Base-by-base conservation (phyloP, 2,797 vertebrate genomes). In the Phrynocephalus guinanensis region DNA sequence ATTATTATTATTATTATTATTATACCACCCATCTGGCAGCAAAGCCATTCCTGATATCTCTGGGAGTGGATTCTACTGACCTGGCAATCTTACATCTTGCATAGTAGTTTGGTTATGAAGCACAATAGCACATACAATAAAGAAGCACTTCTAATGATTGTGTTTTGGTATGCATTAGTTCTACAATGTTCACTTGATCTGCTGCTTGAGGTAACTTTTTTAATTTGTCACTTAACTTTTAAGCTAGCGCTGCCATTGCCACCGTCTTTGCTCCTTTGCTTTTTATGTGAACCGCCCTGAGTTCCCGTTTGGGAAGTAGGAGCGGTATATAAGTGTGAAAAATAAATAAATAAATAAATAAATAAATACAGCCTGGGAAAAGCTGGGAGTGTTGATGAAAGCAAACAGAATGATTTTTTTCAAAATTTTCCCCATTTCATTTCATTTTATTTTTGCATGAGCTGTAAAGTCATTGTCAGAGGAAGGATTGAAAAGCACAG, bases 401-500 rank as follows among this genome's bases (percentile, higher is more conserved):
- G 30, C 66, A 79, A 6, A 63, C 81, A 86, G n/a, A 87, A 88
- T 84, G 0, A 0, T 71, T 77, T 85, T 85, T 24, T 89, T 24
- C 2, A 0, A 44, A 3, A 2, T 38, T 38, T 38, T 38, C 3
- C 3, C 4, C 38, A 44, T 44, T 44, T 44, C 38, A 44, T 44
- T 44, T 44, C 5, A 44, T 44, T 44, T 44, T 44, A 44, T 44
- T 44, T 44, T 44, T 86, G 0, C 5, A 73, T 13, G n/a, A 73
- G 70, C 3, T 26, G 68, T 0, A 8, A 63, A 90, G 33, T 0
- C 75, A 79, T 77, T 79, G 28, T 84, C n/a, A 6, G 5, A 11
- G 84, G 70, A 83, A 86, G 67, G 79, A 88, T 1, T 60, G 84
- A 83, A 20, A 86, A 79, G 70, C n/a, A 56, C 33, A 84, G 13